phyloP scores from a whole-genome alignment of 2,113 vertebrate species.

The Melanostigma gelatinosum region DNA sequence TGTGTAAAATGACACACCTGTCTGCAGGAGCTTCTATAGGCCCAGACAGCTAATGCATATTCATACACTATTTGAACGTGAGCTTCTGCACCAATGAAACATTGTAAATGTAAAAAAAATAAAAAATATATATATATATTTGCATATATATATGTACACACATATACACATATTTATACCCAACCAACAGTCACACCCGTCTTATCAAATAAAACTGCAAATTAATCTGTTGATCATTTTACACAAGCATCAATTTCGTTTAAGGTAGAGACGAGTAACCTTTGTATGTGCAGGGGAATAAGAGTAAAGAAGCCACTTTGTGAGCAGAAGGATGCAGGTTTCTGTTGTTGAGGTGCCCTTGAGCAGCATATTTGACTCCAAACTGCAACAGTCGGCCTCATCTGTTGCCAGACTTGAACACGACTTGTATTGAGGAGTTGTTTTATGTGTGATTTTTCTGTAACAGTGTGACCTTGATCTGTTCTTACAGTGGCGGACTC shows the following conservation, averaged over 20 bases:
- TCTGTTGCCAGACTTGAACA: background rate
- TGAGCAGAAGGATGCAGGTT: background rate
- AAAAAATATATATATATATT: too few relatives aligned
- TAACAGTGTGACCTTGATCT: background rate
- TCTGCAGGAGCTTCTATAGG: constrained; percentile 2
- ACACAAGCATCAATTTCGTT: background rate
- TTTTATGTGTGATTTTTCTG: background rate
- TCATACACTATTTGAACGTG: constrained; percentile 23
- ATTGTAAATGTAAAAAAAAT: background rate
- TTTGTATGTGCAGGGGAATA: background rate
- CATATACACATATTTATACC: too few relatives aligned
- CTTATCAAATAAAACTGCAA: background rate
- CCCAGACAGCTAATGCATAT: constrained; percentile 53
- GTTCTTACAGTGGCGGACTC: background rate
- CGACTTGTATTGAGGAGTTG: background rate
- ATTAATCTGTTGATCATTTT: background rate
- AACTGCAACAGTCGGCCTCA: background rate
- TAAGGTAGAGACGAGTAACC: too few relatives aligned
- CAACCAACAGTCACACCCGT: too few relatives aligned
- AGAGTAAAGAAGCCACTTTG: background rate
- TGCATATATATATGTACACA: too few relatives aligned
- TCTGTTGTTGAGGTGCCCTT: background rate
- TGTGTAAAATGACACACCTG: constrained; percentile 2
- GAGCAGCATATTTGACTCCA: background rate
- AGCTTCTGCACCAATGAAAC: constrained; percentile 25